Percentiles rank a stretch among this genome's conserved stretches.
Evolutionary conservation across 2,797 vertebrate species (phyloP).

Genomic region (Neosalanx taihuensis): DNA sequence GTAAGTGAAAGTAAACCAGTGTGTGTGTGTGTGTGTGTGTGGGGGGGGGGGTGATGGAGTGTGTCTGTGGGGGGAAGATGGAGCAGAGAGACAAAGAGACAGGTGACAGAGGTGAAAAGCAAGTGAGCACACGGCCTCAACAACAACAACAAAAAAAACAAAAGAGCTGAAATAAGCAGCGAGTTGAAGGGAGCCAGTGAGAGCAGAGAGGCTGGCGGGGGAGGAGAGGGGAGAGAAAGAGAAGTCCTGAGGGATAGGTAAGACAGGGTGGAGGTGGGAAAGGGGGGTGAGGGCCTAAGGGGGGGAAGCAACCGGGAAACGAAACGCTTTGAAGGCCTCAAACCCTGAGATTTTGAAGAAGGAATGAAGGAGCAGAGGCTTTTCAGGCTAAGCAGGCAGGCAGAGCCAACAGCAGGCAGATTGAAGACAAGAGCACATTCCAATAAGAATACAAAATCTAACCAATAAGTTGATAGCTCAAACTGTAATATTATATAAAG

Average conservation of each 20-base stretch:
- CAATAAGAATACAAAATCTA: not conserved
- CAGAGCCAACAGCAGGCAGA: not conserved
- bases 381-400: not conserved
- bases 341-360: not conserved
- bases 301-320: not conserved
- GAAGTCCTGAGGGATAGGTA: not conserved
- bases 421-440: not conserved
- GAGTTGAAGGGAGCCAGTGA: not conserved
- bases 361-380: not conserved
- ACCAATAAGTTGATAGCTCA: not conserved
- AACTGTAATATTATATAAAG: not conserved
- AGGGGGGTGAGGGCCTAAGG: not conserved
- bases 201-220: not conserved
- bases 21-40: not conserved
- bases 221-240: not conserved
- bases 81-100: not conserved
- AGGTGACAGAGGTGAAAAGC: constrained; percentile 7
- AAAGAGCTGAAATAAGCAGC: not conserved
- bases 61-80: no score
- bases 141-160: not conserved
- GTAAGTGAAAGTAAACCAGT: not conserved
- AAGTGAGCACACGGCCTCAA: not conserved
- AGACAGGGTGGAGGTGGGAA: not conserved
- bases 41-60: not conserved
- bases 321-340: constrained; percentile 6